Conservation (phyloP, 2,888 invertebrate species). For the Ceratothoa steindachneri region DNA sequence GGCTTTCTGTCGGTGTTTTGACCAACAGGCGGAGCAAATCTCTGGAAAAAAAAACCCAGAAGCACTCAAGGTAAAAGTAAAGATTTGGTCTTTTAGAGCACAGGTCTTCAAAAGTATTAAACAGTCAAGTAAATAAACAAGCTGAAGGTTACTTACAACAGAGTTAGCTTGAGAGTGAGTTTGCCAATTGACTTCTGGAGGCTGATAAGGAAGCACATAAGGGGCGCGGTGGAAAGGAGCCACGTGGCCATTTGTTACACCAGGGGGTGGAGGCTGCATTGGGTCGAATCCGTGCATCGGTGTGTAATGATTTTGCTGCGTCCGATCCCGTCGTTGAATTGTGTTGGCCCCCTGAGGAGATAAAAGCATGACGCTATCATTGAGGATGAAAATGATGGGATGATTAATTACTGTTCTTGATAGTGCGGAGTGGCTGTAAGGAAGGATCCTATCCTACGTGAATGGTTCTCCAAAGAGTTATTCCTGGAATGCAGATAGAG, state of each 20-base stretch:
- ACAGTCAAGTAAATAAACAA: no score
- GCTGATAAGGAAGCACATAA: background rate
- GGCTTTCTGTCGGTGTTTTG: background rate
- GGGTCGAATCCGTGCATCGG: background rate
- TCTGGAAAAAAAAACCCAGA: background rate
- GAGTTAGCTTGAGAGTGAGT: background rate
- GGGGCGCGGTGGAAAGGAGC: background rate
- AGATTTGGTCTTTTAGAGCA: no score
- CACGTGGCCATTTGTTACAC: background rate
- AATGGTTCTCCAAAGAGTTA: no score
- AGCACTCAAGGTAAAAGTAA: no score
- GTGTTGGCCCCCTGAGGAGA: background rate
- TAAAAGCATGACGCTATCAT: no score
- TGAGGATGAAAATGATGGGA: no score
- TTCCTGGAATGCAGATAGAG: no score
- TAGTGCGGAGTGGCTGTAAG: no score
- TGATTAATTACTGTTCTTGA: no score
- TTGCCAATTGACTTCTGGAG: background rate
- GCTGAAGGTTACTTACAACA: background rate
- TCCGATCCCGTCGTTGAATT: background rate
- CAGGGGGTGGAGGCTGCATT: background rate
- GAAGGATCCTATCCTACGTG: no score
- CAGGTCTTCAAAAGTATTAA: no score
- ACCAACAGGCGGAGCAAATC: background rate
- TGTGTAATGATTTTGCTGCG: background rate